phyloP scores from a whole-genome alignment of 2,888 invertebrate genomes.

The Phymatocera aterrima region DNA sequence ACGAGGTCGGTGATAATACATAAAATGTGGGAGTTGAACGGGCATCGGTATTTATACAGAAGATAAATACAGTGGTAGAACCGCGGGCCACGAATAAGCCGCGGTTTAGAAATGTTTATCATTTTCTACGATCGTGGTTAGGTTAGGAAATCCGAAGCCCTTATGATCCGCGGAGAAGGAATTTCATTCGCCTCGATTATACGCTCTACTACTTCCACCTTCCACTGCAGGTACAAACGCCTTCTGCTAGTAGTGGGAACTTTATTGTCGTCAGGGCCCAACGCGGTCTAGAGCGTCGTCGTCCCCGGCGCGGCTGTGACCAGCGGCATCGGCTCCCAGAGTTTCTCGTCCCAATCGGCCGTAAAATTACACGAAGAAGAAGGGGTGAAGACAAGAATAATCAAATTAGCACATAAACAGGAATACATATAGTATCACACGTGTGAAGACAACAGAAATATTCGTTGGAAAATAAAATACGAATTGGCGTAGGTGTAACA shows the following conservation, averaged over 20 bases:
- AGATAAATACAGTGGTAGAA: constrained; percentile 38
- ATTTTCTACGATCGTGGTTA: not conserved
- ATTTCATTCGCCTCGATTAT: not conserved
- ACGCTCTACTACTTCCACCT: not conserved
- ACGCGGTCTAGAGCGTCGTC: constrained; percentile 22
- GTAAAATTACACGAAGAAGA: not conserved
- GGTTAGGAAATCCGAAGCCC: constrained; percentile 33
- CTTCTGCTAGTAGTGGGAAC: constrained; percentile 14
- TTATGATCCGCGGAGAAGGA: not conserved
- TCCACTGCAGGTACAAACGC: constrained; percentile 30
- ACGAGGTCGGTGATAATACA: not conserved
- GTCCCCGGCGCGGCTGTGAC: too few species aligned
- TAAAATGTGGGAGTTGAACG: constrained; percentile 48
- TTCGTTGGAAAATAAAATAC: not conserved
- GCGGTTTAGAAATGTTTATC: constrained; percentile 6
- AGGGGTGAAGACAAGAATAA: not conserved
- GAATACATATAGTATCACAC: too few species aligned
- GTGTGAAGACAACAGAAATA: too few species aligned
- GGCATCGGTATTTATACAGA: constrained; percentile 14
- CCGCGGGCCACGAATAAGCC: constrained; percentile 32
- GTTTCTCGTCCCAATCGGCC: not conserved
- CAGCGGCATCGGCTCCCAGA: not conserved
- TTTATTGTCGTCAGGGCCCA: constrained; percentile 11
- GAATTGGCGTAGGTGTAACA: constrained; percentile 31
- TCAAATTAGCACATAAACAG: too few species aligned